Percentiles rank a stretch among this genome's conserved stretches.
phyloP scores from a whole-genome alignment of 1,140 invertebrate species.

The Spodoptera litura region DNA sequence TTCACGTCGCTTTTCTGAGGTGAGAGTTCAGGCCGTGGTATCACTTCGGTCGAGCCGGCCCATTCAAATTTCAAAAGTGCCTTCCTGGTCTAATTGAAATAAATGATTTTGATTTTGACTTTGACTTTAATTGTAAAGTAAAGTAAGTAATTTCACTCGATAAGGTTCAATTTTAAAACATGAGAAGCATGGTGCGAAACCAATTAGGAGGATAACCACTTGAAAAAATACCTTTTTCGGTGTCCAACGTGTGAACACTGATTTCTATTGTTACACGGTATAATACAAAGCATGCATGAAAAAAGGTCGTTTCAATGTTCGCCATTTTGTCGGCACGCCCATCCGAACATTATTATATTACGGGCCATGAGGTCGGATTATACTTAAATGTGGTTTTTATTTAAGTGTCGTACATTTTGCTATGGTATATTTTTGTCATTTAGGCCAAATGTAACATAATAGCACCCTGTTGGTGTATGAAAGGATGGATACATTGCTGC shows the following conservation, averaged over 20 bases:
- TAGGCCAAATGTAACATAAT: too few relatives aligned
- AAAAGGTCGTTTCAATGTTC: slow-evolving; percentile 55
- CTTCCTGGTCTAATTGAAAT: too few relatives aligned
- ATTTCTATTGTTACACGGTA: slow-evolving; percentile 47
- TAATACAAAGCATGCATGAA: slow-evolving; percentile 55
- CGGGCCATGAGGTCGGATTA: slow-evolving; percentile 20
- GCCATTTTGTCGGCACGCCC: slow-evolving; percentile 53
- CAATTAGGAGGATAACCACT: slow-evolving; percentile 12
- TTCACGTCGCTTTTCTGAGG: too few relatives aligned
- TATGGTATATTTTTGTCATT: too few relatives aligned
- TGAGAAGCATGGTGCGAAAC: too few relatives aligned
- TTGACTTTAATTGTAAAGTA: background rate
- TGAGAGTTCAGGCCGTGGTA: too few relatives aligned
- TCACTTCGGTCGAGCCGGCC: too few relatives aligned
- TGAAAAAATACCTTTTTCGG: background rate
- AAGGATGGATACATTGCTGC: too few relatives aligned
- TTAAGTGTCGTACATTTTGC: background rate
- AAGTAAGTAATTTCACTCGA: background rate
- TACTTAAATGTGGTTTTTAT: slow-evolving; percentile 18
- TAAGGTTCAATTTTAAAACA: too few relatives aligned
- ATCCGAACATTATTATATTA: slow-evolving; percentile 40
- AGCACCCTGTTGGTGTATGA: too few relatives aligned
- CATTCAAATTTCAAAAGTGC: too few relatives aligned
- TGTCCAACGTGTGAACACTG: background rate
- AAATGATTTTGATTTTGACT: too few relatives aligned